Conservation (phyloP, 1,140 invertebrate species). For the Zaprionus inermis region DNA sequence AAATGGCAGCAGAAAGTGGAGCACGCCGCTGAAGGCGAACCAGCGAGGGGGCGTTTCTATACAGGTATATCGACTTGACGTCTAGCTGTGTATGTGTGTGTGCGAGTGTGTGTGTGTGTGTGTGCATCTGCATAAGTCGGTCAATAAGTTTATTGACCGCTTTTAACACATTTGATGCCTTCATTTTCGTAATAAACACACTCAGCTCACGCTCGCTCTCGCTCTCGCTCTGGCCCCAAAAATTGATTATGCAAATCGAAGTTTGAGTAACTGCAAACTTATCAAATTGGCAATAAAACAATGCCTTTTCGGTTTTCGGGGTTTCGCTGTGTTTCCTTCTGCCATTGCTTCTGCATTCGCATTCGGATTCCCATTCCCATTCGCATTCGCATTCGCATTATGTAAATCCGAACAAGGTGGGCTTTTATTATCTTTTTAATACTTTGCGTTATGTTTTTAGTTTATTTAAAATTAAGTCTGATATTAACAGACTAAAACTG, state of each 20-base stretch:
- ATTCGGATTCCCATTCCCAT: constrained; percentile 11
- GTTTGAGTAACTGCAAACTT: constrained; percentile 53
- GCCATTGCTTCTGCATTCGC: constrained; percentile 5
- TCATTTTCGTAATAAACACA: constrained; percentile 62
- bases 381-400: constrained; percentile 20
- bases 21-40: constrained; percentile 67
- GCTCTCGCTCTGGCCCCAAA: constrained; percentile 17
- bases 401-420: constrained; percentile 26
- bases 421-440: constrained; percentile 24
- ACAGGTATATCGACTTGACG: constrained; percentile 13
- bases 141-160: constrained; percentile 81
- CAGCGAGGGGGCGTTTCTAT: constrained; percentile 66
- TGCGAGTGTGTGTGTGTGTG: not conserved
- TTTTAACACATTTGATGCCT: constrained; percentile 57
- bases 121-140: constrained; percentile 58
- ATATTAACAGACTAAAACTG: not conserved
- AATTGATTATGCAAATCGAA: constrained; percentile 62
- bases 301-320: constrained; percentile 38
- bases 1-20: constrained; percentile 73
- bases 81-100: constrained; percentile 19
- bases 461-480: not conserved
- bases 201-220: constrained; percentile 19
- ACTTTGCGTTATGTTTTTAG: constrained; percentile 3
- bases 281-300: constrained; percentile 60
- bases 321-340: constrained; percentile 1